A percentile compares a stretch with the other conserved stretches of the same genome.
Evolutionary conservation across 2,888 invertebrate species (phyloP).

Genomic region (Oscheius sp.): DNA sequence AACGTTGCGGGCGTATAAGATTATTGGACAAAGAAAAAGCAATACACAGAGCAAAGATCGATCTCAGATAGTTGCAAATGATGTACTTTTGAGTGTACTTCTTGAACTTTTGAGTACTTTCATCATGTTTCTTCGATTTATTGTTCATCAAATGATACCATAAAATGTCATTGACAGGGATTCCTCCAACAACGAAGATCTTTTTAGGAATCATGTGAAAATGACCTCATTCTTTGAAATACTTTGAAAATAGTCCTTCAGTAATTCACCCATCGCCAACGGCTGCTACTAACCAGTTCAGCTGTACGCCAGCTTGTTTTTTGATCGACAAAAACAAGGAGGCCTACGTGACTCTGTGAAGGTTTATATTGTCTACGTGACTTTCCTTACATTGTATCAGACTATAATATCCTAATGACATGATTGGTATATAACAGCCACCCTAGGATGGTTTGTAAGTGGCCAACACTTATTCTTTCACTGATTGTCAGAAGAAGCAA

Average conservation of each 20-base stretch:
- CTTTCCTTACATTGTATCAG: not conserved
- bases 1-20: conserved; percentile 5
- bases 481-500: too few relatives aligned
- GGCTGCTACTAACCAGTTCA: not conserved
- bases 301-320: conserved; percentile 22
- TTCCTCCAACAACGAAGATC: not conserved
- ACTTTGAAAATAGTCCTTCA: too few relatives aligned
- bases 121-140: too few relatives aligned
- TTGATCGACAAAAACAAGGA: not conserved
- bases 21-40: too few relatives aligned
- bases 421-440: conserved; percentile 3
- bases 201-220: not conserved
- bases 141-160: too few relatives aligned
- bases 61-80: too few relatives aligned
- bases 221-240: too few relatives aligned
- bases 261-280: not conserved
- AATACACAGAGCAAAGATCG: too few relatives aligned
- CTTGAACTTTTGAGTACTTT: too few relatives aligned
- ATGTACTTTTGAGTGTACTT: too few relatives aligned
- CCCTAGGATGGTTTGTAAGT: too few relatives aligned
- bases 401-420: conserved; percentile 11
- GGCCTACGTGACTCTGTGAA: conserved; percentile 15
- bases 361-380: conserved; percentile 14
- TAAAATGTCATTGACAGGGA: not conserved
- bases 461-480: too few relatives aligned